phyloP scores from a whole-genome alignment of 2,113 vertebrate genomes.

The Panthera tigris region DNA sequence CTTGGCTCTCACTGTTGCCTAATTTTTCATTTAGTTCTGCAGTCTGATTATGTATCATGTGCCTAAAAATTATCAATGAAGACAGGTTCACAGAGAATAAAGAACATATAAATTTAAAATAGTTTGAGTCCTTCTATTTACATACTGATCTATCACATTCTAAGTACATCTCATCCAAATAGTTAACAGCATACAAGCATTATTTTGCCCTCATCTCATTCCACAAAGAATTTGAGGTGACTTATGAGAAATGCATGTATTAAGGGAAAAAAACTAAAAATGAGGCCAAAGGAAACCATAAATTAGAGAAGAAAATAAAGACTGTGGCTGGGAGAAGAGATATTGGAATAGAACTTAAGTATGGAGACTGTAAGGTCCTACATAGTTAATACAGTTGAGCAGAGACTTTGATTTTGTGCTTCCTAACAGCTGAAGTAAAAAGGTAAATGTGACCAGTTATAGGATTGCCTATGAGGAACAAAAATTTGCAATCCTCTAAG shows the following conservation, averaged over 20 bases:
- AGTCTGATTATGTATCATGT: not conserved
- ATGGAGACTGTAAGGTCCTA: not conserved
- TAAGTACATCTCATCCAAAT: not conserved
- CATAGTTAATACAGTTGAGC: not conserved
- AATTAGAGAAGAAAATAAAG: slow-evolving; percentile 5
- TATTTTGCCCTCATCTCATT: not conserved
- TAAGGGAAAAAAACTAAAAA: slow-evolving; percentile 26
- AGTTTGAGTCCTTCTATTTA: not conserved
- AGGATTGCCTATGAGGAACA: not conserved
- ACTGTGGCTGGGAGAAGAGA: not conserved
- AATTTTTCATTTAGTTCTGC: slow-evolving; percentile 19
- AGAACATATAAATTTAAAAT: not conserved
- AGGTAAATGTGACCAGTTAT: not conserved
- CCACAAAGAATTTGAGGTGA: not conserved
- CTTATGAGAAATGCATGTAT: not conserved
- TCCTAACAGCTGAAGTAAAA: not conserved
- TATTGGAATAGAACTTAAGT: not conserved
- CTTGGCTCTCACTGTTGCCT: not conserved
- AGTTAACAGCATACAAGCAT: not conserved
- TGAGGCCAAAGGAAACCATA: not conserved
- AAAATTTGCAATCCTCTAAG: not conserved
- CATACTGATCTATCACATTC: not conserved
- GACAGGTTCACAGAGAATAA: slow-evolving; percentile 32
- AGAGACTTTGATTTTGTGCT: not conserved
- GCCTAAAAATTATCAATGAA: not conserved